Evolutionary conservation across 2,113 vertebrate genomes (phyloP), one percentile per base, ranked within the genome.

Genomic region (Epinephelus cyanopodus): DNA sequence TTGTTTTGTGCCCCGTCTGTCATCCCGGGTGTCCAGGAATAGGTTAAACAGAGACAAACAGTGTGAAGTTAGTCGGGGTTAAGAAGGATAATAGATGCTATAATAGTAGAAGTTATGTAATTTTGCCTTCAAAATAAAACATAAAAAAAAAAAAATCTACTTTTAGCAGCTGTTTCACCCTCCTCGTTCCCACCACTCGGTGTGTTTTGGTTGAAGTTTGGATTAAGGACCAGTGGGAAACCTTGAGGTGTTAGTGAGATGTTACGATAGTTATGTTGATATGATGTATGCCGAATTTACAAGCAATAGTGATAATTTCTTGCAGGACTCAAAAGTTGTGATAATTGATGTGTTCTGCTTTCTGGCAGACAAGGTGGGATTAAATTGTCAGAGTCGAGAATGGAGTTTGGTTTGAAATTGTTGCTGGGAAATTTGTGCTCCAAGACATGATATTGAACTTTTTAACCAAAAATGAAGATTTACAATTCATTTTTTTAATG

Each of bases 61-160:
- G 17, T 50, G 58, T 76, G 14, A 83, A 87, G 73, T 54, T 71
- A 57, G 12, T 39, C 4, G 17, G n/a, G 45, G 14, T 74, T 11
- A 54, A 39, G 50, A 27, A 29, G 57, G 37, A 66, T 47, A 12
- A 33, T 13, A 52, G 18, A 45, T 8, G 0, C 12, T 29, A 17
- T 39, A 15, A 47, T 23, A 21, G 6, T n/a, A 18, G n/a, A 10
- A 25, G 42, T 57, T 48, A 65, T 27, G 37, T 56, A 45, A 83
- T 21, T 37, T 4, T 7, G 8, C 77, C 37, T 87, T 81, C 85
- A 87, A 75, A 87, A 72, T 87, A 87, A 83, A 87, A 9, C 12
- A 21, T 5, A 25, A 37, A n/a, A 0, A 13, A 6, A 33, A 18
- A 60, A n/a, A 37, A 18, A 7, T 18, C 3, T 27, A 70, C 66